phyloP scores from a whole-genome alignment of 2,113 vertebrate genomes.

The Lipotes vexillifer region DNA sequence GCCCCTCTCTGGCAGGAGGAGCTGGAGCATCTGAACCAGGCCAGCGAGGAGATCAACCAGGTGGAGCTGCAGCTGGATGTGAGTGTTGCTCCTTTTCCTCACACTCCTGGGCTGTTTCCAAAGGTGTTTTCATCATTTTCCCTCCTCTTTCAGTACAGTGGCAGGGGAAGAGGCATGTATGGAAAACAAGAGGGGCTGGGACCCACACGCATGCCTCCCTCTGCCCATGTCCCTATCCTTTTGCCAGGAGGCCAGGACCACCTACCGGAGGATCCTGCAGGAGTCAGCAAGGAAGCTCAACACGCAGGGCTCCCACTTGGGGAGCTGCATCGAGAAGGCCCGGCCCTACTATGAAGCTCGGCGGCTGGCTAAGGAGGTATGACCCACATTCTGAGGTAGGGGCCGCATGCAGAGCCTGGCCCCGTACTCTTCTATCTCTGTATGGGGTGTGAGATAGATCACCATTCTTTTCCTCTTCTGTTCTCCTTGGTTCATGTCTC shows the following conservation, averaged over 20 bases:
- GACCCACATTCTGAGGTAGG: rapidly evolving
- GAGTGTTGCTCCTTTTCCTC: constrained; percentile 62
- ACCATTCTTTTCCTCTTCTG: neutral
- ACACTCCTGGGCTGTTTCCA: neutral
- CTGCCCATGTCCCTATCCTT: neutral
- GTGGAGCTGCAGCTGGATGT: constrained; percentile 93
- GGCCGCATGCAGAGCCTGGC: neutral
- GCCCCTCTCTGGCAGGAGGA: constrained; percentile 83
- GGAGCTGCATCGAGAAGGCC: constrained; percentile 91
- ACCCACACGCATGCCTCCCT: neutral
- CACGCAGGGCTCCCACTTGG: constrained; percentile 88
- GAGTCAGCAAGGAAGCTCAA: constrained; percentile 92
- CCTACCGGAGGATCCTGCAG: constrained; percentile 90
- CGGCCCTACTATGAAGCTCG: constrained; percentile 93
- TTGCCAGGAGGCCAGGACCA: constrained; percentile 89
- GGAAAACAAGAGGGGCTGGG: neutral
- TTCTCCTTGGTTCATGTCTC: neutral
- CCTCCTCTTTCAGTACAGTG: neutral
- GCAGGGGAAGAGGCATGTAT: neutral
- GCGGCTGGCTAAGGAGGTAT: constrained; percentile 89
- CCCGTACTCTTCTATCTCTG: neutral
- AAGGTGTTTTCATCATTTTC: neutral
- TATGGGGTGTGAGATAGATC: neutral
- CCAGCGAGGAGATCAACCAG: constrained; percentile 92
- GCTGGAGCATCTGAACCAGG: constrained; percentile 92